Evolutionary conservation across 2,113 vertebrate genomes (phyloP), one percentile per base, ranked within the genome.

Genomic region (Sisor rabdophorus): DNA sequence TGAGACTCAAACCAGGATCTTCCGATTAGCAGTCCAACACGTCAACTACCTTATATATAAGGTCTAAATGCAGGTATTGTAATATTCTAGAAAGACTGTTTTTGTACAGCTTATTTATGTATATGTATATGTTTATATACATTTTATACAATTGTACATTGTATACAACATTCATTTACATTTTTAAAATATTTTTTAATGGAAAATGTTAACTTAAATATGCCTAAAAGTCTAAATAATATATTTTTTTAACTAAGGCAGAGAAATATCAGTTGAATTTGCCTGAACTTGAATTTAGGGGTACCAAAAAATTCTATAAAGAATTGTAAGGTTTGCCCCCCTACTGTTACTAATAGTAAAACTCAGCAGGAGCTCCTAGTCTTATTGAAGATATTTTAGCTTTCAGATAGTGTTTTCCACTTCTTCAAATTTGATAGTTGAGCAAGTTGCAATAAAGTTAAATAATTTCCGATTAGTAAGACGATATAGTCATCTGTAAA

Each of bases 401-500:
- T 13, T 44, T n/a, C n/a, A 36, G 11, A 6, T 15, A 2, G 11
- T 22, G 13, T 22, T 10, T 1, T 13, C 20, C 8, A 47, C 20
- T 6, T 6, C 36, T 13, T 15, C 48, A 67, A 67, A 3, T 24
- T 48, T 48, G 10, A 9, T 15, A 48, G 26, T 26, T 0, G 11
- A 26, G 22, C 47, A 4, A 65, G 13, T 22, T n/a, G 19, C 1
- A 44, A 28, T 55, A 72, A 72, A 22, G 32, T 36, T 30, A 61
- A 16, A 26, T 67, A n/a, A 9, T 67, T 67, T 3, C 48, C 26
- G 44, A 26, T 26, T 67, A 50, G 44, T 79, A 16, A 60, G 67
- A 67, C 24, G 80, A 72, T 82, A 81, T 74, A 36, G 68, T 56
- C 80, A 79, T 83, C 86, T 88, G 87, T 85, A 89, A 88, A 87